Conservation (phyloP, 2,888 invertebrate species). For the Sepiola atlantica region DNA sequence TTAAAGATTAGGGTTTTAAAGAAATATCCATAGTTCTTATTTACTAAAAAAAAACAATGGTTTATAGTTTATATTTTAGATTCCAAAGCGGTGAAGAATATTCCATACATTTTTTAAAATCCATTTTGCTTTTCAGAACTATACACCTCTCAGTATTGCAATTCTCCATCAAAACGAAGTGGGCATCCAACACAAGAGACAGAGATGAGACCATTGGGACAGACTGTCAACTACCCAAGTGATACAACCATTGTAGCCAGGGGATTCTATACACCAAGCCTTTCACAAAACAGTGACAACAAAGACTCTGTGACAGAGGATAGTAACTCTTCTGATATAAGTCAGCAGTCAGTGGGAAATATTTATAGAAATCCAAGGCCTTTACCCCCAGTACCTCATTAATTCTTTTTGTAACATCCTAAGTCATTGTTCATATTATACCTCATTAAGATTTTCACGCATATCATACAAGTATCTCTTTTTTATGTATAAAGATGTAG, state of each 20-base stretch:
- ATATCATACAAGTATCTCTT: background rate
- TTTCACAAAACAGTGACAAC: background rate
- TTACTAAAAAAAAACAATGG: background rate
- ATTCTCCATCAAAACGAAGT: background rate
- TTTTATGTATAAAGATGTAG: constrained; percentile 32
- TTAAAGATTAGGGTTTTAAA: background rate
- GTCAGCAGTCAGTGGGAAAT: background rate
- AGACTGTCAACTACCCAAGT: constrained; percentile 19
- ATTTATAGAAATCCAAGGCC: background rate
- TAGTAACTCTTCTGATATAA: constrained; percentile 32
- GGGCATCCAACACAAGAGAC: background rate
- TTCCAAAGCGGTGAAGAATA: background rate
- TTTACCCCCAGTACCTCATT: background rate
- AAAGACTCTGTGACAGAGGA: background rate
- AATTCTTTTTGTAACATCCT: background rate
- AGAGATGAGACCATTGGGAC: background rate
- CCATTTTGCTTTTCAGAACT: background rate
- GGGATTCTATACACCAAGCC: background rate
- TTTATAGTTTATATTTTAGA: background rate
- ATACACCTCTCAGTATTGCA: background rate
- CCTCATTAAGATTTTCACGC: background rate
- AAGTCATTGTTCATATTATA: background rate
- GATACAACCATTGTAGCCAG: background rate
- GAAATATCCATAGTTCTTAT: background rate
- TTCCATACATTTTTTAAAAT: background rate